These are phyloP conservation scores for Sycobia sp. DNA, from an alignment of 1,140 invertebrate genomes.

Conservation along the genomic window DNA sequence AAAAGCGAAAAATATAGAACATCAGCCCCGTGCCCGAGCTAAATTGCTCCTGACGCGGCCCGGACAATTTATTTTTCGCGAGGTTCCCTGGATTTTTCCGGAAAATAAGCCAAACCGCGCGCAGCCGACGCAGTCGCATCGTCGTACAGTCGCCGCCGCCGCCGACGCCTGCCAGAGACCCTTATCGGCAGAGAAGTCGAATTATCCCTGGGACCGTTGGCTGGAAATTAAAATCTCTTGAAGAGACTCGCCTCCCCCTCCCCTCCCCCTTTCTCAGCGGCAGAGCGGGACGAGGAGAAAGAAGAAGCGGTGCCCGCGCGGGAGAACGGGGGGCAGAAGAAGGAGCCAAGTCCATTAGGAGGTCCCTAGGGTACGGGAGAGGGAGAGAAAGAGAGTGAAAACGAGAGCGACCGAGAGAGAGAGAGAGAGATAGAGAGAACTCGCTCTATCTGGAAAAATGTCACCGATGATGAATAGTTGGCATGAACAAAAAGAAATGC, in stretches of 20 bases:
- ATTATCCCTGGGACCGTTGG: slow-evolving; percentile 35
- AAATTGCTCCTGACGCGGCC: slow-evolving; percentile 35
- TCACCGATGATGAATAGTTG: slow-evolving; percentile 64
- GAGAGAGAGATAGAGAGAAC: slow-evolving; percentile 37
- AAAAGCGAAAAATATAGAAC: background rate
- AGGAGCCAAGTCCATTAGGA: slow-evolving; percentile 55
- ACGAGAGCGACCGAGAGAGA: slow-evolving; percentile 31
- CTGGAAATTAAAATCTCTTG: slow-evolving; percentile 49
- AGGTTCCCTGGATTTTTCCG: slow-evolving; percentile 22
- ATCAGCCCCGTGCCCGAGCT: background rate
- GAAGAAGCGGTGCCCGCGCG: slow-evolving; percentile 17
- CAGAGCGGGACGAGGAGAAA: background rate
- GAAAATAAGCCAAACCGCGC: slow-evolving; percentile 21
- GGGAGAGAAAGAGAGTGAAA: too few relatives aligned
- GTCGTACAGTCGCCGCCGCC: too few relatives aligned
- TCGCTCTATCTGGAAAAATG: slow-evolving; percentile 60
- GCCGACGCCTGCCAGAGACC: slow-evolving; percentile 13
- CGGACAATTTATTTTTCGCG: slow-evolving; percentile 34
- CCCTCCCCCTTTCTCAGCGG: background rate
- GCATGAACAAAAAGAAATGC: slow-evolving; percentile 62
- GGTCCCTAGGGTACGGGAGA: slow-evolving; percentile 40
- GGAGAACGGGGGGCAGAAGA: slow-evolving; percentile 27
- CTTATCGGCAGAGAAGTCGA: slow-evolving; percentile 35
- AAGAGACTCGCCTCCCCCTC: slow-evolving; percentile 21
- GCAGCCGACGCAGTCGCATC: background rate